Conservation (phyloP, 2,888 invertebrate species). For the Urechis unicinctus region DNA sequence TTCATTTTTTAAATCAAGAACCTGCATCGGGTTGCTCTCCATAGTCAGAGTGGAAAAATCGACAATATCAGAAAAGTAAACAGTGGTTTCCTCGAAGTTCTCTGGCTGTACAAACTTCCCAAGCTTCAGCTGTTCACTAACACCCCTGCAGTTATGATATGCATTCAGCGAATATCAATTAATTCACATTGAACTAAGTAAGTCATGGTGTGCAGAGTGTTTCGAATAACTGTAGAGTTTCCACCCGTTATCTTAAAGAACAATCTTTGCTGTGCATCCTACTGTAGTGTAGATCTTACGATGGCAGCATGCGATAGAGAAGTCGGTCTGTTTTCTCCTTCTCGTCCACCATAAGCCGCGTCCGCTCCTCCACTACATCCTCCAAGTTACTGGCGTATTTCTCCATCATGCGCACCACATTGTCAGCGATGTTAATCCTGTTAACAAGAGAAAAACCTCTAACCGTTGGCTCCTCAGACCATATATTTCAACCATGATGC, state of each 20-base stretch:
- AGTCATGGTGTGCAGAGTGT: neutral
- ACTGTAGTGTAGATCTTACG: too few relatives aligned
- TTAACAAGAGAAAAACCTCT: too few relatives aligned
- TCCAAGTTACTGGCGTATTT: slow-evolving; percentile 41
- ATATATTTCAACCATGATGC: too few relatives aligned
- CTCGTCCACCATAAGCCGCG: slow-evolving; percentile 41
- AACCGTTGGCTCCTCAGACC: too few relatives aligned
- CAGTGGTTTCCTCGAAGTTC: slow-evolving; percentile 33
- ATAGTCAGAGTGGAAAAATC: slow-evolving; percentile 33
- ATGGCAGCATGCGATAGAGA: slow-evolving; percentile 41
- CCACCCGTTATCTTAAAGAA: too few relatives aligned
- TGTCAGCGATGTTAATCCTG: neutral
- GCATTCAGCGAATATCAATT: too few relatives aligned
- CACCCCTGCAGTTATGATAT: too few relatives aligned
- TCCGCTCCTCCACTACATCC: slow-evolving; percentile 37
- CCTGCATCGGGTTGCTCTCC: slow-evolving; percentile 33
- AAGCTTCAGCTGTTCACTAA: slow-evolving; percentile 39
- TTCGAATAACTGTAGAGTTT: too few relatives aligned
- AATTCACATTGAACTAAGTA: too few relatives aligned
- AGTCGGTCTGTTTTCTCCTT: slow-evolving; percentile 44
- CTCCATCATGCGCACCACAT: slow-evolving; percentile 23
- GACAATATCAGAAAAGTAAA: slow-evolving; percentile 41
- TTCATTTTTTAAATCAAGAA: too few relatives aligned
- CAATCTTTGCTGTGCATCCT: too few relatives aligned
- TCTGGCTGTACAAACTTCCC: slow-evolving; percentile 20